A percentile compares a stretch with the other conserved stretches of the same genome.
Evolutionary conservation across 2,113 vertebrate genomes (phyloP).

Genomic region (Caranx melampygus): DNA sequence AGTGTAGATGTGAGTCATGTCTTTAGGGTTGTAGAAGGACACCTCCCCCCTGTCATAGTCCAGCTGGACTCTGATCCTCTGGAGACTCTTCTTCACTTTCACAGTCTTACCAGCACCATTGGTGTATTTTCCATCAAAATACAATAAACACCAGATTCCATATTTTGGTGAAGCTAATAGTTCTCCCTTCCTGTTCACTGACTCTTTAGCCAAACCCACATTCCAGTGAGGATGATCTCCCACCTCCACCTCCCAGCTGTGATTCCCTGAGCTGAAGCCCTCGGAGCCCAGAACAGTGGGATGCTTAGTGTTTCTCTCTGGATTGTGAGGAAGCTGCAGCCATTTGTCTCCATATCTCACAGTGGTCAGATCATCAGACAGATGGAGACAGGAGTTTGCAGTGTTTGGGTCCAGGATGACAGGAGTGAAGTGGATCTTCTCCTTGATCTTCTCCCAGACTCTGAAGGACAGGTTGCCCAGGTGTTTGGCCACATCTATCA

Average conservation of each 20-base stretch:
- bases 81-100: slow-evolving; percentile 13
- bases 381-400: background rate
- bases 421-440: no score
- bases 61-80: slow-evolving; percentile 60
- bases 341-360: background rate
- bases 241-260: background rate
- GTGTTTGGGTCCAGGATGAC: background rate
- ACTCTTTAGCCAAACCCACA: no score
- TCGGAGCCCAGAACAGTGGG: slow-evolving; percentile 24
- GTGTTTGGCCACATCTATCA: no score
- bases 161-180: background rate
- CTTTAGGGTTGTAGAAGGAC: slow-evolving; percentile 26
- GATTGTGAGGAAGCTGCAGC: slow-evolving; percentile 45
- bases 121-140: background rate
- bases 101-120: background rate
- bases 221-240: no score
- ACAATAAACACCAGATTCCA: background rate
- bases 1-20: no score
- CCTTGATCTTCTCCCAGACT: no score
- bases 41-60: slow-evolving; percentile 51
- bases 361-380: slow-evolving; percentile 67
- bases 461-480: no score
- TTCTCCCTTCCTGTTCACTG: slow-evolving; percentile 16
- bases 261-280: slow-evolving; percentile 55
- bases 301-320: slow-evolving; percentile 39